Evolutionary conservation across 2,113 vertebrate genomes (phyloP).

Genomic region (Anguilla japonica): DNA sequence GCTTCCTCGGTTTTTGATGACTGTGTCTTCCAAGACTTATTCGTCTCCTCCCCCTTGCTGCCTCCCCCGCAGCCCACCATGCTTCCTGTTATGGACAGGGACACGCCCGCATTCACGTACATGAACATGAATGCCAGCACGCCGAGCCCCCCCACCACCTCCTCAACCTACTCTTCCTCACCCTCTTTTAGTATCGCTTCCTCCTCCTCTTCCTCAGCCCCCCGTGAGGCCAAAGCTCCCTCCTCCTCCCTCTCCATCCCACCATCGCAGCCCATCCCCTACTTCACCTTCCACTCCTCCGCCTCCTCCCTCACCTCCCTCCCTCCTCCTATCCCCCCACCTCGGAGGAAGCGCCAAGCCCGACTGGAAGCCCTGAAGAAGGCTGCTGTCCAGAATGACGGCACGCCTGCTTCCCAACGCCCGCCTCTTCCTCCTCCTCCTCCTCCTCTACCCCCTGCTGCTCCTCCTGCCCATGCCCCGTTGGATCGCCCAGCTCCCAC

Average conservation of each 20-base stretch:
- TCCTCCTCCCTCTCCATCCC: conserved; percentile 41
- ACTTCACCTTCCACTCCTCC: conserved; percentile 61
- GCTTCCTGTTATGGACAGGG: conserved; percentile 66
- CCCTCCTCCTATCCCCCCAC: conserved; percentile 71
- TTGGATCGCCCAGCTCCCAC: conserved; percentile 55
- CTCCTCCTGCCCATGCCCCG: not conserved
- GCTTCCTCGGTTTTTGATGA: conserved; percentile 71
- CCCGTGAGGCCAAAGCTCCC: conserved; percentile 45
- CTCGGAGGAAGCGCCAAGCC: conserved; percentile 69
- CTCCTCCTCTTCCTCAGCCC: conserved; percentile 57
- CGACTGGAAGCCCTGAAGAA: conserved; percentile 70
- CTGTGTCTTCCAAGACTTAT: conserved; percentile 61
- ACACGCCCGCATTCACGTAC: conserved; percentile 55
- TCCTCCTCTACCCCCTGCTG: conserved; percentile 53
- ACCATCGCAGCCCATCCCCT: conserved; percentile 54
- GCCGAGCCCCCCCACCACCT: conserved; percentile 13
- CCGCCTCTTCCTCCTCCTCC: conserved; percentile 61
- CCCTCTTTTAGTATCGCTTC: conserved; percentile 53
- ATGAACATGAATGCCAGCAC: conserved; percentile 67
- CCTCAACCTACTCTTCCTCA: conserved; percentile 55
- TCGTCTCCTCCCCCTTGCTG: conserved; percentile 63
- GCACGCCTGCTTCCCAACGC: conserved; percentile 62
- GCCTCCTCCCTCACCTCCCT: conserved; percentile 52
- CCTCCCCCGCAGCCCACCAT: conserved; percentile 68
- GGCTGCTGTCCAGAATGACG: conserved; percentile 63